phyloP scores from a whole-genome alignment of 2,113 vertebrate species.

The Xenus cinereus region DNA sequence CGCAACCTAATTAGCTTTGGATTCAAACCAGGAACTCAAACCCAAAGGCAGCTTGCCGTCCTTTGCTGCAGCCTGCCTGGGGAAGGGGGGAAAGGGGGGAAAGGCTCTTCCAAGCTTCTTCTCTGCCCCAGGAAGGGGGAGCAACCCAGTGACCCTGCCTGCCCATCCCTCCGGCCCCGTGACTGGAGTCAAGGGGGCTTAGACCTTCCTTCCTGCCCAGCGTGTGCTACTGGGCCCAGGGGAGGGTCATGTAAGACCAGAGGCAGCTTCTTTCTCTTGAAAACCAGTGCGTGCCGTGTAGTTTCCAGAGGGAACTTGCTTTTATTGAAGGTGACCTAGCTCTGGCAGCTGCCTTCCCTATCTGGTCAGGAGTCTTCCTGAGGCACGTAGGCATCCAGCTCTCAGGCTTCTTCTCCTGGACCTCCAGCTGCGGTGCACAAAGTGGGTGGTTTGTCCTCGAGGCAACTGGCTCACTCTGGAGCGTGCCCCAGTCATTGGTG shows the following conservation, averaged over 20 bases:
- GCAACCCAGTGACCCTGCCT: background rate
- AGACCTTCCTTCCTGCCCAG: background rate
- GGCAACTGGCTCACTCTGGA: background rate
- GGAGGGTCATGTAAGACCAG: rapidly evolving
- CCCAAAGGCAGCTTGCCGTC: background rate
- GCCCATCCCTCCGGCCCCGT: rapidly evolving
- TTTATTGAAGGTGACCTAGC: background rate
- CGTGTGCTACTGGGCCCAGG: rapidly evolving
- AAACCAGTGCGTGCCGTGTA: rapidly evolving
- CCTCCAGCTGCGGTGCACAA: background rate
- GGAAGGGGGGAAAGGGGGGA: background rate
- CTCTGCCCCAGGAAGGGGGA: background rate
- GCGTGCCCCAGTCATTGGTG: rapidly evolving
- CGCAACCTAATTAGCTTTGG: conserved; percentile 73
- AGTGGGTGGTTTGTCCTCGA: background rate
- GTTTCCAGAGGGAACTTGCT: background rate
- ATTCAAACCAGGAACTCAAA: conserved; percentile 32
- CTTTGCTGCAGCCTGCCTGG: background rate
- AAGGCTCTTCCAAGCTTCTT: background rate
- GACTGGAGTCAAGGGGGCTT: background rate
- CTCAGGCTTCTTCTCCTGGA: conserved; percentile 52
- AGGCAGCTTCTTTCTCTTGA: background rate
- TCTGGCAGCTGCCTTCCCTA: background rate
- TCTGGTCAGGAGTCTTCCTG: conserved; percentile 70
- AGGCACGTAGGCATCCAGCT: conserved; percentile 73